Conservation (phyloP, 1,140 invertebrate species). For the Proales similis region DNA sequence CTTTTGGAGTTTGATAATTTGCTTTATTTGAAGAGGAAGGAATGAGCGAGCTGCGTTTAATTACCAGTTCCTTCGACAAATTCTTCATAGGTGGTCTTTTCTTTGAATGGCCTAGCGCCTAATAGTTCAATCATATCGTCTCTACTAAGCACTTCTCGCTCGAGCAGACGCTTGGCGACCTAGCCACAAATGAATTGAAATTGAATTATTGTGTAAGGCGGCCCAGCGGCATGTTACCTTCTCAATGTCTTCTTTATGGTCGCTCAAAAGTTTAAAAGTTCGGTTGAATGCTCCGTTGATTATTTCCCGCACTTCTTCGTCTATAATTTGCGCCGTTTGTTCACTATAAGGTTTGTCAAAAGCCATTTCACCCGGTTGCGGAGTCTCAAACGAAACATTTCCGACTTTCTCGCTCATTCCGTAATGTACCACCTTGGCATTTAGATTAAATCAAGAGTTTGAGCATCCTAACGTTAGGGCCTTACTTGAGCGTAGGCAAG, state of each 20-base stretch:
- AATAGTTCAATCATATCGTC: constrained; percentile 97
- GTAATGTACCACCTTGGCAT: constrained; percentile 68
- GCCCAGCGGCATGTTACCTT: constrained; percentile 59
- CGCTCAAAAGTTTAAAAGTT: constrained; percentile 70
- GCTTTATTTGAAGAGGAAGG: not conserved
- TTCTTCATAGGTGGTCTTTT: constrained; percentile 98
- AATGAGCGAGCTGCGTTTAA: not conserved
- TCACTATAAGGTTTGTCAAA: constrained; percentile 98
- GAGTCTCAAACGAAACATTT: constrained; percentile 89
- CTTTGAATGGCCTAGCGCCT: constrained; percentile 85
- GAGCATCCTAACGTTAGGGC: not conserved
- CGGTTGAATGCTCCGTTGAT: constrained; percentile 72
- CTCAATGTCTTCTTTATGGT: constrained; percentile 77
- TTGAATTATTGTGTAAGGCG: not conserved
- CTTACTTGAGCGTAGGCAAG: constrained; percentile 39
- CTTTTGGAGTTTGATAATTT: constrained; percentile 57
- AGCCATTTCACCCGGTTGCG: constrained; percentile 80
- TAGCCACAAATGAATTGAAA: constrained; percentile 44
- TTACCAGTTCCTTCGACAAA: constrained; percentile 94
- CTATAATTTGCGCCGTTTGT: constrained; percentile 89
- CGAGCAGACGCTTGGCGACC: constrained; percentile 85
- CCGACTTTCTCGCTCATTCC: constrained; percentile 98
- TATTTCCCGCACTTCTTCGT: constrained; percentile 78
- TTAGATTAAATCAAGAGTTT: constrained; percentile 3
- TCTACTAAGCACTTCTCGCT: constrained; percentile 87